phyloP scores from a whole-genome alignment of 2,797 vertebrate species.

The Gymnocypris eckloni region DNA sequence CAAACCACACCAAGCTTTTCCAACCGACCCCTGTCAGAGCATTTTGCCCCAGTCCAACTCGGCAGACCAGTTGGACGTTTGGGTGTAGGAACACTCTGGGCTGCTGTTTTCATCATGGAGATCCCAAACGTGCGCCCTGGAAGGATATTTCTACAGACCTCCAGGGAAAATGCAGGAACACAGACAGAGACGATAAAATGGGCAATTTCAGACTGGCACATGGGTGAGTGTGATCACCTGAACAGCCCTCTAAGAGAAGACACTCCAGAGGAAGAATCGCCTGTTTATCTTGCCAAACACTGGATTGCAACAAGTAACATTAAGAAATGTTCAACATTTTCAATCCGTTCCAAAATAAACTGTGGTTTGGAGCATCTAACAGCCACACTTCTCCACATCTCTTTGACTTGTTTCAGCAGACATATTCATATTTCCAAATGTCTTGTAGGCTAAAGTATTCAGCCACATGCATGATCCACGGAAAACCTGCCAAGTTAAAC shows the following conservation, averaged over 20 bases:
- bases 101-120: conserved; percentile 38
- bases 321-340: not conserved
- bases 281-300: not conserved
- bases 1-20: conserved; percentile 26
- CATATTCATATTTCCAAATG: not conserved
- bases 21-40: not conserved
- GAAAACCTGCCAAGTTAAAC: conserved; percentile 12
- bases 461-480: not conserved
- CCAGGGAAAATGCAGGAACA: conserved; percentile 19
- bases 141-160: conserved; percentile 44
- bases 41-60: conserved; percentile 15
- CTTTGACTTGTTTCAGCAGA: conserved; percentile 30
- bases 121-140: conserved; percentile 34
- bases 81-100: conserved; percentile 39
- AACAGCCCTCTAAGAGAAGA: conserved; percentile 11
- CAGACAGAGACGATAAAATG: not conserved
- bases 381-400: conserved; percentile 15
- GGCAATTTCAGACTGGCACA: not conserved
- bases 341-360: conserved; percentile 3
- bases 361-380: conserved; percentile 2
- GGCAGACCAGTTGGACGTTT: not conserved
- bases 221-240: conserved; percentile 3
- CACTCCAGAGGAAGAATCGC: not conserved
- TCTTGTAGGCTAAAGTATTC: not conserved
- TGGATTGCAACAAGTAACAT: not conserved